phyloP scores from a whole-genome alignment of 2,888 invertebrate species.

The Tipula helvola region DNA sequence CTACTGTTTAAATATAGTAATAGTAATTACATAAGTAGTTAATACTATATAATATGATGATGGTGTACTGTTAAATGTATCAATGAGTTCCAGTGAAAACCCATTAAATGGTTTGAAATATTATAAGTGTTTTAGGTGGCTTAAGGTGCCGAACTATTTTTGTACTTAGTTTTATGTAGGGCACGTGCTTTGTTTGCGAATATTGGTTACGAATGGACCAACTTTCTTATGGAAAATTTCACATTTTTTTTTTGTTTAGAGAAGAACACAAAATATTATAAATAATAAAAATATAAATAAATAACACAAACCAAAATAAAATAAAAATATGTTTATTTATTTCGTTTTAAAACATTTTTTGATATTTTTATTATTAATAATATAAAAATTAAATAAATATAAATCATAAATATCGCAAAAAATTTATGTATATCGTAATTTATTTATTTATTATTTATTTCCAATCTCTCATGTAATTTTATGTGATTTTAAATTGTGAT shows the following conservation, averaged over 20 bases:
- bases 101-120: background rate
- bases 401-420: background rate
- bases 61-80: background rate
- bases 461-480: background rate
- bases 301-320: background rate
- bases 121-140: background rate
- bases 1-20: background rate
- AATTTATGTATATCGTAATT: background rate
- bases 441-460: slow-evolving; percentile 4
- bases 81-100: background rate
- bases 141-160: background rate
- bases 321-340: background rate
- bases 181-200: background rate
- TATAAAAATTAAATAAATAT: background rate
- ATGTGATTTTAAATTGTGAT: background rate
- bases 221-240: background rate
- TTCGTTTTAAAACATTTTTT: background rate
- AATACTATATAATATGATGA: background rate
- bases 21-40: background rate
- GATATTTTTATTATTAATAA: background rate
- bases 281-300: background rate
- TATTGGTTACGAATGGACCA: background rate
- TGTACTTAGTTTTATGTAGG: background rate
- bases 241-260: background rate
- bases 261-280: background rate